Evolutionary conservation across 2,113 vertebrate species (phyloP), one percentile per base, ranked within the genome.

Genomic region (Octodon degus): DNA sequence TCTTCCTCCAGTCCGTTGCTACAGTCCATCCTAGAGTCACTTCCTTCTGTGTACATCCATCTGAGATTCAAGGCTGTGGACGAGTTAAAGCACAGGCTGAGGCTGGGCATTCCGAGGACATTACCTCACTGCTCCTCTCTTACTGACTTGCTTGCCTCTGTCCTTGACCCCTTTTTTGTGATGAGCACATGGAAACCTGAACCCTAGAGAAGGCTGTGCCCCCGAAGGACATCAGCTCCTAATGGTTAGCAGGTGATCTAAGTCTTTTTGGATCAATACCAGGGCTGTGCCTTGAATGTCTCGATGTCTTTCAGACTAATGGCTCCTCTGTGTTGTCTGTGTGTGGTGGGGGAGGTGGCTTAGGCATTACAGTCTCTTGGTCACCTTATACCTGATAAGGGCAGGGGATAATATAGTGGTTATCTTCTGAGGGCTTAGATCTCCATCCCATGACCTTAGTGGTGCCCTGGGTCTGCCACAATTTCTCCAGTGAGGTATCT

Each of bases 1-100:
- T 24, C 2, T 2, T 25, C 16, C 55, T 24, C 55, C 6, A 53
- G 2, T 20, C 19, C 32, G 34, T 60, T 86, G 37, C 17, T 9
- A 40, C 20, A 2, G 1, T 43, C 13, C 40, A 47, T 58, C 25
- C 25, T 32, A 50, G n/a, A 67, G 19, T 81, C 16, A 32, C 20
- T 19, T 67, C 2, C 13, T 10, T 11, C 6, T 3, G 1, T 50
- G 30, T 14, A 1, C 30, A 0, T 70, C 68, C 17, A 2, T 27
- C 40, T 37, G 50, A 34, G 53, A 74, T 22, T 22, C 50, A 5
- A 11, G 53, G 32, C 22, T 22, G 14, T 4, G 14, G 16, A 4
- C 47, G 55, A 58, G 25, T 12, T 34, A 17, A 68, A 72, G 22
- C 37, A 0, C 17, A 85, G 40, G 53, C 9, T 17, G 6, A 47